Base-by-base conservation (phyloP, 2,888 invertebrate species). In the Drosophila yooni region DNA sequence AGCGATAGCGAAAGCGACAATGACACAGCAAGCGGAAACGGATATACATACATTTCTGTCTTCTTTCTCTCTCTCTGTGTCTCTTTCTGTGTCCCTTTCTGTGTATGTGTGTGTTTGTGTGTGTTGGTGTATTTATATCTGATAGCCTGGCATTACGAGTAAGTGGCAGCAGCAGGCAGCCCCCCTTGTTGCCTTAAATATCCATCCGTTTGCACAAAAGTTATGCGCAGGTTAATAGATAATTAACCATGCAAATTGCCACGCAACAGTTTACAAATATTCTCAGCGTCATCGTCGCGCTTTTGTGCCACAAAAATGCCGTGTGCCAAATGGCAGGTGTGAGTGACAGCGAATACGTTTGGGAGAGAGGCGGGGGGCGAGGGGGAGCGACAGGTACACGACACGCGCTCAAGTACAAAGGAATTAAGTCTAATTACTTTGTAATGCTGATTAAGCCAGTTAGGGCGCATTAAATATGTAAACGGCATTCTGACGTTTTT, bases 371-470 rank as follows among this genome's bases (percentile, higher is more conserved):
- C 29, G 52, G n/a, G 21, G 21, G 21, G 21, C 21, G 18, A 59
- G 21, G 25, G 13, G 13, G 5, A 27, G 57, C 40, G 48, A 15
- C 40, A 54, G 54, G 36, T 36, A 65, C 15, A 70, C 72, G 82
- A 50, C 52, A 61, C 69, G 72, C 73, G 57, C 69, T 82, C 73
- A 71, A 79, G 86, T 70, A 90, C 88, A 90, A 89, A 77, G 80
- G 90, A 80, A 86, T 86, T 86, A 89, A 85, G 83, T 90, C 81
- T 86, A 86, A 86, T 86, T 90, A 90, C 86, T 88, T 86, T 90
- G 90, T 86, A 90, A 86, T 86, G 88, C 86, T 82, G 88, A 89
- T 89, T 90, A 85, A 89, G 88, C 83, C 86, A 78, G 83, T 88
- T 81, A 75, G 78, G 71, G 72, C 72, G 86, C 75, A 76, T 86